Evolutionary conservation across 92 coral and sea anemone genomes (phyloP).

Genomic region (Phenganax marumi): DNA sequence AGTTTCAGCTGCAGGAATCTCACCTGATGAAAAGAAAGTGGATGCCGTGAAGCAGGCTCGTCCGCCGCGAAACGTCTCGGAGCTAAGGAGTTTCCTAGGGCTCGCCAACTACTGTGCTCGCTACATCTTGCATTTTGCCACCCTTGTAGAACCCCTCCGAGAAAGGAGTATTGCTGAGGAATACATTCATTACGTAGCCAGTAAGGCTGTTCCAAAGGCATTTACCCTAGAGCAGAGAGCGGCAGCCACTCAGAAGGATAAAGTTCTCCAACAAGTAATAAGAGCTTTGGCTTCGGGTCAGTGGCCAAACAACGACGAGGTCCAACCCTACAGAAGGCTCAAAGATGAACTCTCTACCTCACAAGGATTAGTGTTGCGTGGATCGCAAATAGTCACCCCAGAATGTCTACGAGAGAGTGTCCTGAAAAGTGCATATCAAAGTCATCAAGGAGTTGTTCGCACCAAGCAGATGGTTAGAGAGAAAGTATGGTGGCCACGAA

Average conservation of each 20-base stretch:
- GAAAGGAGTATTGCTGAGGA: conserved; percentile 52
- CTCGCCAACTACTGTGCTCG: conserved; percentile 49
- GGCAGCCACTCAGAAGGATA: conserved; percentile 25
- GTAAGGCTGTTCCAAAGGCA: conserved; percentile 43
- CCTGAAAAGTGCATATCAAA: conserved; percentile 14
- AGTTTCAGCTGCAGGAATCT: conserved; percentile 15
- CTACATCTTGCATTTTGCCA: conserved; percentile 24
- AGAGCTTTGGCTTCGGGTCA: too few species aligned
- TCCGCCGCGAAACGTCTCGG: conserved; percentile 24
- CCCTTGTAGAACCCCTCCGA: conserved; percentile 21
- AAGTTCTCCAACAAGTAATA: conserved; percentile 37
- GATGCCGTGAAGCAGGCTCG: too few species aligned
- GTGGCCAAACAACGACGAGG: conserved; percentile 5
- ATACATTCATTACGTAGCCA: conserved; percentile 43
- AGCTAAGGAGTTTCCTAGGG: conserved; percentile 46
- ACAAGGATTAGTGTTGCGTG: conserved; percentile 27
- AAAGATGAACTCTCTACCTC: conserved; percentile 23
- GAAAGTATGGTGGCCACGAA: conserved; percentile 9
- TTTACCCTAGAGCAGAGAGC: conserved; percentile 34
- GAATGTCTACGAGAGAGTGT: conserved; percentile 12
- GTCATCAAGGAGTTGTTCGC: conserved; percentile 23
- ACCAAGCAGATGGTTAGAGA: conserved; percentile 35
- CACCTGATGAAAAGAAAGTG: conserved; percentile 33
- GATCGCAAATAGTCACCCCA: conserved; percentile 11
- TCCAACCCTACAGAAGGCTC: conserved; percentile 18